Conservation (phyloP, 2,113 vertebrate species). For the zebrafish (Danio rerio) region DNA sequence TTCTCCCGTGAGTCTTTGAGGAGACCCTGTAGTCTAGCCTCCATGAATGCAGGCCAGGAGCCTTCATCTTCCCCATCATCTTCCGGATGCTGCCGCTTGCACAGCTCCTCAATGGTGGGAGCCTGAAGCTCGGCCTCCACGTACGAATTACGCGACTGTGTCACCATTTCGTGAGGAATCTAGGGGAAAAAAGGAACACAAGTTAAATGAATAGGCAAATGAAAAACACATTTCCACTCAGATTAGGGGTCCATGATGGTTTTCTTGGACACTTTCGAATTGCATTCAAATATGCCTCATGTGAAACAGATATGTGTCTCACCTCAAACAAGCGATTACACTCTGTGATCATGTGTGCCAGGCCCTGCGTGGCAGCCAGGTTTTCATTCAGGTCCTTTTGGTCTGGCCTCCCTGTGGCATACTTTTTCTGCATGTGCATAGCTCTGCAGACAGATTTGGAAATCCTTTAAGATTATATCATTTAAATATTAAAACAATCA, state of each 20-base stretch:
- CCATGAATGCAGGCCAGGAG: conserved; percentile 83
- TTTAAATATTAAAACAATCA: background rate
- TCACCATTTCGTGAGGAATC: conserved; percentile 93
- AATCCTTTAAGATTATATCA: background rate
- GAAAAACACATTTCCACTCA: no score
- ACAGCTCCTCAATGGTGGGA: conserved; percentile 86
- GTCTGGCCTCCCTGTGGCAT: conserved; percentile 93
- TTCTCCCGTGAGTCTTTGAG: conserved; percentile 93
- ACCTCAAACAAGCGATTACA: conserved; percentile 96
- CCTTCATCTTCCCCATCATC: conserved; percentile 83
- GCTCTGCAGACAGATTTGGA: conserved; percentile 77
- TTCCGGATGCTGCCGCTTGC: conserved; percentile 74
- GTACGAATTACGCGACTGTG: conserved; percentile 91
- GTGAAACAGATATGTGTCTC: conserved; percentile 45
- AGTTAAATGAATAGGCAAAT: background rate
- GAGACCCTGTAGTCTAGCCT: conserved; percentile 85
- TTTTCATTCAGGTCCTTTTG: conserved; percentile 98
- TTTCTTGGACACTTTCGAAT: no score
- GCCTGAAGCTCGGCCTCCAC: conserved; percentile 88
- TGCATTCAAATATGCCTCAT: background rate
- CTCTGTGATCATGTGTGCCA: conserved; percentile 97
- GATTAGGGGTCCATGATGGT: no score
- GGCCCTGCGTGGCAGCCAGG: conserved; percentile 92
- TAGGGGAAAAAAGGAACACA: conserved; percentile 61
- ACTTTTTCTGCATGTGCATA: conserved; percentile 98